Base-by-base conservation (phyloP, 2,797 vertebrate species). In the Pangasius sanitwongsei region DNA sequence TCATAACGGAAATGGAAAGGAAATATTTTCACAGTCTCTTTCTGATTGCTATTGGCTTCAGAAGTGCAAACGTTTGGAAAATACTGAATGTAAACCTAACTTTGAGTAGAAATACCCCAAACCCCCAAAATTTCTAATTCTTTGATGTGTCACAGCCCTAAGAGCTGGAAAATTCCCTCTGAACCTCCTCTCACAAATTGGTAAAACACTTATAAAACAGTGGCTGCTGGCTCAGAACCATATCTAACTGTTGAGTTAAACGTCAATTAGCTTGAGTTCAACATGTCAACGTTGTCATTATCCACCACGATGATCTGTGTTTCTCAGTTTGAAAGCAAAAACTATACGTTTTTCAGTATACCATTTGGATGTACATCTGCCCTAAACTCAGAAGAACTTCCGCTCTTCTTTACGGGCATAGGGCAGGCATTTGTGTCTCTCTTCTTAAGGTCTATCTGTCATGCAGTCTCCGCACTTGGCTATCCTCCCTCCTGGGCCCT, bases 401-500 rank as follows among this genome's bases (percentile, higher is more conserved):
- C 41, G 74, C 83, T 61, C 59, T 85, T 89, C 75, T 77, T 83
- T 57, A 18, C 15, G 80, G 55, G 86, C 25, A 44, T 1, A 12
- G 18, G 74, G 28, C 65, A 67, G 67, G 57, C 61, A 89, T 90
- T 87, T 87, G 75, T 11, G 57, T 57, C 53, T 57, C 55, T 67
- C 75, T 83, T 74, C 78, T 69, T 69, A 72, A 50, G 61, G 78
- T 78, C 78, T 87, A 81, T 89, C 77, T 89, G 90, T 92, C 89
- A 87, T 77, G 78, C 87, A 77, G 87, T 86, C 89, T 88, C 50
- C 50, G 57, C 34, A 41, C 69, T 84, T 44, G 85, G 81, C 87
- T 86, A 57, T 87, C 86, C 74, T 89, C 67, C 87, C 89, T 92
- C 91, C 86, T 87, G n/a, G 89, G 92, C 90, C 91, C 89, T 83